Evolutionary conservation across 2,113 vertebrate genomes (phyloP).

Genomic region (Phaethornis superciliosus): DNA sequence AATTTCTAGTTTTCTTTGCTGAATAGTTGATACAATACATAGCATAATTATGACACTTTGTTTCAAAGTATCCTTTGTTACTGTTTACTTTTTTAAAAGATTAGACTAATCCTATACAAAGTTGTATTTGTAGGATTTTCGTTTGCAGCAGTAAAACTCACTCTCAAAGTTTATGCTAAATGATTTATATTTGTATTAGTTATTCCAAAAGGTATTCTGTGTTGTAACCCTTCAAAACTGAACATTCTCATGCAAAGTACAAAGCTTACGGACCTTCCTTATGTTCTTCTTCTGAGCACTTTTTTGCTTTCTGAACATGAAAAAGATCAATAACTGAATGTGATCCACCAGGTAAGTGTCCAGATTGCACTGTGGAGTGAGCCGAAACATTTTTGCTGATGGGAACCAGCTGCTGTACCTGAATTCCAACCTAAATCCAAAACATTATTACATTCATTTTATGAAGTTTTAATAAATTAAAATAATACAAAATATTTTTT

Average conservation of each 20-base stretch:
- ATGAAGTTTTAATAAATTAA: background rate
- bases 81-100: background rate
- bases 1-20: background rate
- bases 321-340: constrained; percentile 89
- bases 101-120: background rate
- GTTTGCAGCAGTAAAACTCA: background rate
- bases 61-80: background rate
- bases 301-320: constrained; percentile 73
- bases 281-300: constrained; percentile 65
- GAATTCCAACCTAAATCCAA: constrained; percentile 85
- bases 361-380: constrained; percentile 42
- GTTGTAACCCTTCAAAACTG: background rate
- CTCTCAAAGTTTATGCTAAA: background rate
- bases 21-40: background rate
- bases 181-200: background rate
- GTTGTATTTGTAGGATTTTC: background rate
- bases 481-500: too few relatives aligned
- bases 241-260: background rate
- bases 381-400: constrained; percentile 58
- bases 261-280: constrained; percentile 74
- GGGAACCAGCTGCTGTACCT: constrained; percentile 89
- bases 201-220: background rate
- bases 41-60: background rate
- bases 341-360: constrained; percentile 66
- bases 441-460: background rate